phyloP scores from a whole-genome alignment of 1,140 invertebrate species.

The Nylanderia fulva region DNA sequence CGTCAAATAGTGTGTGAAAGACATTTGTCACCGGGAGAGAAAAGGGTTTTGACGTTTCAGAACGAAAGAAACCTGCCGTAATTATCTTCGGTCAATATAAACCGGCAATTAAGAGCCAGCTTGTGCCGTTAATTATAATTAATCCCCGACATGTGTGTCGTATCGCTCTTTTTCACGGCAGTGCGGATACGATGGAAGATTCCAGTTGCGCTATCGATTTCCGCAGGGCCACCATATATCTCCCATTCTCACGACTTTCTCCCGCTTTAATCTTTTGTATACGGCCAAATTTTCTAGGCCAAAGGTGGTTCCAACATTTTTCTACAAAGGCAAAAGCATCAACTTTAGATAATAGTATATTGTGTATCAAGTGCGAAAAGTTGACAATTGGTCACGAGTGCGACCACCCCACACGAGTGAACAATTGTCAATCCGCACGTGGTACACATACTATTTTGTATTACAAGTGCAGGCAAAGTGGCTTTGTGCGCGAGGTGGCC shows the following conservation, averaged over 20 bases:
- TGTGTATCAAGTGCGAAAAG: too few species aligned
- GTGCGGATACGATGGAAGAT: conserved; percentile 18
- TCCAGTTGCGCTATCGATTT: conserved; percentile 49
- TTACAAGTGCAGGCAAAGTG: too few species aligned
- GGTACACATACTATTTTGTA: too few species aligned
- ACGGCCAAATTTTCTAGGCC: neutral
- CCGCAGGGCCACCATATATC: neutral
- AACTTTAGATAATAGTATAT: too few species aligned
- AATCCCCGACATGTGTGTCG: neutral
- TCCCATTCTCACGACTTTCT: too few species aligned
- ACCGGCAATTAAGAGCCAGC: neutral
- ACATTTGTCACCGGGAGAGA: too few species aligned
- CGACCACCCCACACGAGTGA: too few species aligned
- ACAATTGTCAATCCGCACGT: too few species aligned
- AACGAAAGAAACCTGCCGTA: neutral
- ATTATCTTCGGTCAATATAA: conserved; percentile 37
- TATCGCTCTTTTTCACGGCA: neutral
- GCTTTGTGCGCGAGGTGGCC: too few species aligned
- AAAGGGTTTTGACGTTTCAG: neutral
- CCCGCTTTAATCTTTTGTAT: conserved; percentile 12
- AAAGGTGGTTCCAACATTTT: neutral
- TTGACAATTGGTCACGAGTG: too few species aligned
- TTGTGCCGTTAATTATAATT: conserved; percentile 30
- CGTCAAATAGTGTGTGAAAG: neutral
- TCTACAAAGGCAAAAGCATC: neutral